Percentiles rank a stretch among this genome's conserved stretches.
phyloP scores from a whole-genome alignment of 2,113 vertebrate genomes.

The Phocoena sinus region DNA sequence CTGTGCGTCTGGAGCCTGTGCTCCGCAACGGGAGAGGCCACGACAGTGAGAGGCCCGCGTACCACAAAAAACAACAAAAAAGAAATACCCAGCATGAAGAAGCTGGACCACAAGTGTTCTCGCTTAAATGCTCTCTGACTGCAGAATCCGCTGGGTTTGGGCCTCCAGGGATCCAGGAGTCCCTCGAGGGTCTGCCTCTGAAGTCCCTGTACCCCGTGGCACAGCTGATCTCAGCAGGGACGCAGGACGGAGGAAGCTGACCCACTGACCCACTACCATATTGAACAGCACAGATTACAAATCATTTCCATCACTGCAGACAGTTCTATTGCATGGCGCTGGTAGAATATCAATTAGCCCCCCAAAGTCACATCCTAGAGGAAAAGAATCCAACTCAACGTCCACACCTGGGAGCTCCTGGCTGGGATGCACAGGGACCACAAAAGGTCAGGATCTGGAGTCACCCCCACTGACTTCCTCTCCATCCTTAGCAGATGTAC shows the following conservation, averaged over 20 bases:
- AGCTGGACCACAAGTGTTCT: not conserved
- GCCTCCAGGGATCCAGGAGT: not conserved
- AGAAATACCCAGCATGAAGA: not conserved
- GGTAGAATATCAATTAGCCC: not conserved
- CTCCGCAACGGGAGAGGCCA: too few species aligned
- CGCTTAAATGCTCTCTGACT: not conserved
- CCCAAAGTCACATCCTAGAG: not conserved
- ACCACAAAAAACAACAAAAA: too few species aligned
- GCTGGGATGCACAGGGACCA: not conserved
- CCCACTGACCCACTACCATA: not conserved
- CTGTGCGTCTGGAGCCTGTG: too few species aligned
- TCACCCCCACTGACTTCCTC: not conserved
- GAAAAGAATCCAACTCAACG: not conserved
- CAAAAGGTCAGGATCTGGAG: not conserved
- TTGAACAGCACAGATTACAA: not conserved
- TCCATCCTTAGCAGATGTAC: not conserved
- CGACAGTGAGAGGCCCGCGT: too few species aligned
- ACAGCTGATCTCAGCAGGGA: not conserved
- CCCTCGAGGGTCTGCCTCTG: not conserved
- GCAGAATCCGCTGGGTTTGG: not conserved
- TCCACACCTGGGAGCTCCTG: not conserved
- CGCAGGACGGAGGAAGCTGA: accelerated
- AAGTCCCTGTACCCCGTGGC: not conserved
- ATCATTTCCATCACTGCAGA: not conserved
- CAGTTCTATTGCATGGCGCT: accelerated